Evolutionary conservation across 2,797 vertebrate species (phyloP), one percentile per base, ranked within the genome.

Genomic region (Distichodus sexfasciatus): DNA sequence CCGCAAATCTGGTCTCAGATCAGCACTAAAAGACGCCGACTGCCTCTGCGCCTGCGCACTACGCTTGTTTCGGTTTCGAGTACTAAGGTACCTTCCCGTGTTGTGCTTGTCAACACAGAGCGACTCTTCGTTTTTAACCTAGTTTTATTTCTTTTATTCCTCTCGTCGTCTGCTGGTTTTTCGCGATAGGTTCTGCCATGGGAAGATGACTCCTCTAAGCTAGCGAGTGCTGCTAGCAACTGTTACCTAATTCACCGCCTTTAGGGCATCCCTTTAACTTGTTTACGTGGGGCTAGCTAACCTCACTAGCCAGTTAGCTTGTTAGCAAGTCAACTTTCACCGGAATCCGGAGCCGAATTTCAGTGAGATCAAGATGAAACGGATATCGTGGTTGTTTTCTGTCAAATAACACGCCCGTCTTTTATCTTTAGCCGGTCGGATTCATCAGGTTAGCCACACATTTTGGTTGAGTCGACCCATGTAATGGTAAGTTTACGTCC

Each of bases 201-300:
- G 23, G 57, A 74, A 74, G 71, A 53, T 76, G 64, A 76, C 54
- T 47, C 14, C 47, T 31, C 31, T 21, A 14, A 35, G 51, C 64
- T 23, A 38, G 50, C 55, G 35, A 41, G 7, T 58, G 46, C 47
- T 26, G 74, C 41, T 50, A 51, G 36, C 40, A 55, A 23, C 48
- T 15, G 41, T 62, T 71, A 58, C 50, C 69, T 72, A 61, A 59
- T 46, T 21, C 35, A 44, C 26, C 50, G 60, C 11, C 38, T 40
- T 29, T 48, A 58, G 59, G 62, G 47, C 47, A 55, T 55, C 35
- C 47, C 43, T 40, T 57, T 64, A 38, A 69, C 15, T 69, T 79
- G 71, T 79, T 79, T 79, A 79, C 74, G 68, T 62, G 3, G 57
- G 46, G 74, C 48, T 74, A 44, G 65, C 55, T 24, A 7, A 17